Percentiles rank a stretch among this genome's conserved stretches.
These are phyloP conservation scores for Pluvianellus socialis DNA, from an alignment of 2,113 vertebrate genomes.

Conservation along the genomic window DNA sequence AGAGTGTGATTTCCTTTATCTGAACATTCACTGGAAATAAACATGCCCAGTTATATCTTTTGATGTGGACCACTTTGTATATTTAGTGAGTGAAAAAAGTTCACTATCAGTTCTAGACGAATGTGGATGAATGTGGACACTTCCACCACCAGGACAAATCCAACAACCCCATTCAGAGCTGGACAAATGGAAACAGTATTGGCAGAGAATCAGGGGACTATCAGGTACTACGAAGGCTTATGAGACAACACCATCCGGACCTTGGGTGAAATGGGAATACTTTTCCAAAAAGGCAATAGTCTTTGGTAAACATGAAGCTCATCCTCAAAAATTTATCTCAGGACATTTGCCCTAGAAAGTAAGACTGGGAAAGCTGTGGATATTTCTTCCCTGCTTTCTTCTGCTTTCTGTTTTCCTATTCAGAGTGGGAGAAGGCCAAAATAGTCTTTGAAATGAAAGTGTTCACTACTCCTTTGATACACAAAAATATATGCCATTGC, in stretches of 20 bases:
- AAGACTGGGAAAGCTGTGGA: neutral
- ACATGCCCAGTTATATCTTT: neutral
- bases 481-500: neutral
- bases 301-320: neutral
- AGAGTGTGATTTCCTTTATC: neutral
- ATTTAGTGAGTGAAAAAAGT: neutral
- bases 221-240: neutral
- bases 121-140: rapidly evolving
- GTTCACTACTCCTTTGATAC: neutral
- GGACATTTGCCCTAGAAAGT: neutral
- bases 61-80: neutral
- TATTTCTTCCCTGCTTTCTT: neutral
- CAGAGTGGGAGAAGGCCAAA: neutral
- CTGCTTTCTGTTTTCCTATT: neutral
- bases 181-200: neutral
- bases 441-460: neutral
- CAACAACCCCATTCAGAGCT: neutral
- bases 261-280: neutral
- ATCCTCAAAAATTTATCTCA: neutral
- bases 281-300: neutral
- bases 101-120: neutral
- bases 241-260: neutral
- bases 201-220: neutral
- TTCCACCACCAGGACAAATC: neutral
- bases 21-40: neutral